Conservation (phyloP, 2,797 vertebrate species). For the Macropodus opercularis region DNA sequence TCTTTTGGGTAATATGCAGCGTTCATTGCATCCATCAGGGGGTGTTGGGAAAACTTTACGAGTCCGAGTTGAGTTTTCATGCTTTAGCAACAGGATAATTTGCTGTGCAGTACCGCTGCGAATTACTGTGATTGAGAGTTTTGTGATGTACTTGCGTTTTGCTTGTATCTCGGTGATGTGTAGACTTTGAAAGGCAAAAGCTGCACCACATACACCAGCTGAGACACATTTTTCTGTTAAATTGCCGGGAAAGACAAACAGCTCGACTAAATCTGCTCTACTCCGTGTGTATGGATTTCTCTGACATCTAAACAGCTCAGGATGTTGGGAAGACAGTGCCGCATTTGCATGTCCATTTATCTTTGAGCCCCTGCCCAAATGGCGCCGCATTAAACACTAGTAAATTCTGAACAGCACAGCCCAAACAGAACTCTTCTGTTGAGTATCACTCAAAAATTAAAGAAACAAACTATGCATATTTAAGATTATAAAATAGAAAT, state of each 20-base stretch:
- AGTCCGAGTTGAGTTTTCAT: constrained; percentile 35
- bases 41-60: constrained; percentile 47
- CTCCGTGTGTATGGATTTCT: constrained; percentile 41
- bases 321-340: constrained; percentile 50
- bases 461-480: too few species aligned
- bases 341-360: constrained; percentile 51
- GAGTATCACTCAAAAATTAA: too few species aligned
- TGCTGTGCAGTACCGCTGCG: constrained; percentile 6
- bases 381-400: constrained; percentile 30
- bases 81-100: constrained; percentile 33
- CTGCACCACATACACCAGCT: constrained; percentile 55
- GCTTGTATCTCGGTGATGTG: constrained; percentile 56
- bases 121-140: constrained; percentile 33
- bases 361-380: constrained; percentile 23
- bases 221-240: constrained; percentile 68
- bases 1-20: constrained; percentile 65
- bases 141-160: constrained; percentile 31
- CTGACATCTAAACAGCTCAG: constrained; percentile 52
- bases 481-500: neutral
- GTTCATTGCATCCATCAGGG: constrained; percentile 22
- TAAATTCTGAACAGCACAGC: constrained; percentile 1
- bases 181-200: constrained; percentile 49
- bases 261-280: constrained; percentile 69
- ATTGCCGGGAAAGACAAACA: constrained; percentile 71
- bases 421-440: constrained; percentile 8